Evolutionary conservation across 2,888 invertebrate genomes (phyloP), one percentile per base, ranked within the genome.

Genomic region (Diogma glabrata): DNA sequence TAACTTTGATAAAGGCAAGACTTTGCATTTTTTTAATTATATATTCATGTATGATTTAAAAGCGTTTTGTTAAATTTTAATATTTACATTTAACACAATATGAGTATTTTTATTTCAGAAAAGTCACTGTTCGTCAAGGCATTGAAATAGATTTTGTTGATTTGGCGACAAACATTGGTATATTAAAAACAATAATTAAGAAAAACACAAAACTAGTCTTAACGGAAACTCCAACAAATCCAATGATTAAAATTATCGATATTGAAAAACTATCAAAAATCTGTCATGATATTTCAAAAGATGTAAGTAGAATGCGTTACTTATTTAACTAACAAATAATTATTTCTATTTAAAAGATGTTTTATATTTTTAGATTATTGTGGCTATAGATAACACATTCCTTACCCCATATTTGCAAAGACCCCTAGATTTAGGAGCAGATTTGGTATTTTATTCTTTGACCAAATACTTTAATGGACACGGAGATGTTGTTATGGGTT

Each of bases 381-480:
- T 92, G 17, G 85, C 84, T 0, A 88, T 94, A 2, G 95, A 97
- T 69, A 96, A 95, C 65, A 96, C 96, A 14, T 96, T 97, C 70
- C 75, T 92, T 58, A 87, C 93, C 1, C 78, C 91, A 2, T 93
- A 91, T 64, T 84, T 90, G 57, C 92, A 96, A 84, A 77, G 84
- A 53, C 97, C 97, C 1, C 69, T 99, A 51, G 81, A 83, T 20
- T 75, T 94, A 28, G 97, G 96, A 1, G 95, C 91, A 2, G 95
- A 99, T 67, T 72, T 96, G 51, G 86, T 84, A 2, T 72, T 90
- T 60, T 94, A 97, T 70, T 97, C 97, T 0, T 64, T 95, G 51
- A 94, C 95, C 0, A 99, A 99, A 71, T 99, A 96, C 66, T 89
- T 99, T 82, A 99, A 99, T 70, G 97, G 97, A 1, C 97, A 99